Conservation (phyloP, 2,888 invertebrate genomes). For the Xanthorhoe spadicearia region DNA sequence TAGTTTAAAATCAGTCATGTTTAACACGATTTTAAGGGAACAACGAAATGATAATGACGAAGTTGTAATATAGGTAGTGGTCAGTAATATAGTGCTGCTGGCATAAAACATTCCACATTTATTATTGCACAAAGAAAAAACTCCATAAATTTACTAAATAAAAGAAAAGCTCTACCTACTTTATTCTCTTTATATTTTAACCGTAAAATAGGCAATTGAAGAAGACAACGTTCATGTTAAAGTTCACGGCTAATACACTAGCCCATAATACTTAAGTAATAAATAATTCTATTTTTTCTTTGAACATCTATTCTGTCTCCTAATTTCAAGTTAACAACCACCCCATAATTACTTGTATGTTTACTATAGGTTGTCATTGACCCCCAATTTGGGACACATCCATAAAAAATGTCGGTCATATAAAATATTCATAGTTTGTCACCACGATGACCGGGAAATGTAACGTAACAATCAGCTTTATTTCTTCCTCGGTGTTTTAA, state of each 20-base stretch:
- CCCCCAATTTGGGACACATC: slow-evolving; percentile 9
- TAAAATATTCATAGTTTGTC: slow-evolving; percentile 26
- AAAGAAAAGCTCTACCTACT: too few relatives aligned
- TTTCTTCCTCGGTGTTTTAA: slow-evolving; percentile 36
- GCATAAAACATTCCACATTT: too few relatives aligned
- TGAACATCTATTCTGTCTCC: neutral
- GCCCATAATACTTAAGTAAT: neutral
- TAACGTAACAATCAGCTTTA: slow-evolving; percentile 21
- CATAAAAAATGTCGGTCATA: slow-evolving; percentile 10
- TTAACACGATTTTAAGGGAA: too few relatives aligned
- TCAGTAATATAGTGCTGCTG: too few relatives aligned
- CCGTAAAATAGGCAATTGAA: too few relatives aligned
- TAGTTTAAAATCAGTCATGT: too few relatives aligned
- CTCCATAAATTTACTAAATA: too few relatives aligned
- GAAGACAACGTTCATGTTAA: neutral
- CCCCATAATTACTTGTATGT: neutral
- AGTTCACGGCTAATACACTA: neutral
- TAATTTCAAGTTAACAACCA: neutral
- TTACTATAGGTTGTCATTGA: neutral
- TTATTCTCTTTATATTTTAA: too few relatives aligned
- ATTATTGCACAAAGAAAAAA: too few relatives aligned
- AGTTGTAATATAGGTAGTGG: too few relatives aligned
- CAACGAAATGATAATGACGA: too few relatives aligned
- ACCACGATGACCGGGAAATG: slow-evolving; percentile 17
- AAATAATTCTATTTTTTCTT: neutral